Base-by-base conservation (phyloP, 2,113 vertebrate genomes). In the Gobiocypris rarus region DNA sequence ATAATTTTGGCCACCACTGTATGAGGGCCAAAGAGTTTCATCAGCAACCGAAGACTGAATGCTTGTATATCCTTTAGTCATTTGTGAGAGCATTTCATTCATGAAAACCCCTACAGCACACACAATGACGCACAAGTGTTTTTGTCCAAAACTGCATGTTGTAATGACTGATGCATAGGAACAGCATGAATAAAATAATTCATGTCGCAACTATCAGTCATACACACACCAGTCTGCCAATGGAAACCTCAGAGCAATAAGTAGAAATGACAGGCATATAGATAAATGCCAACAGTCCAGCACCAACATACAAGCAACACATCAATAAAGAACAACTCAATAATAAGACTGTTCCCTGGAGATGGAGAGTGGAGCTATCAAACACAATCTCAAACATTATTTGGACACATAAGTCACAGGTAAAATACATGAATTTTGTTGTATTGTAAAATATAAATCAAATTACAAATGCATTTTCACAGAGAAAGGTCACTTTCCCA, bases 311-410 rank as follows among this genome's bases (percentile, higher is more conserved):
- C 17, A 28, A 24, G 41, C 43, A 58, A 76, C 52, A 61, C 75
- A 78, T 78, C n/a, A 78, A 78, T 78, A 78, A 78, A 78, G n/a
- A 61, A 38, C 34, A 78, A 61, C 56, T 45, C 56, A 78, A 78
- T 61, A 61, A 15, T 41, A 61, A 2, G 38, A 26, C 34, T 59
- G 75, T 78, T 3, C 75, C 75, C 75, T 6, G 56, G 56, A 61
- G 75, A 22, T 17, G 8, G 52, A 54, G 52, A 54, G 19, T 8
- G n/a, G 1, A 22, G 4, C 52, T n/a, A 38, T 56, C 28, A 38
- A 76, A 56, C 74, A 34, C 9, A 26, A n/a, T 43, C 75, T 24
- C 54, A 61, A 38, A 3, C 19, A 13, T 45, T 45, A 45, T 45
- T 43, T 43, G 34, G 10, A 45, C 14, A 34, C 26, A 67, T 19